phyloP scores from a whole-genome alignment of 2,113 vertebrate species.

The Rhinolophus ferrumequinum region DNA sequence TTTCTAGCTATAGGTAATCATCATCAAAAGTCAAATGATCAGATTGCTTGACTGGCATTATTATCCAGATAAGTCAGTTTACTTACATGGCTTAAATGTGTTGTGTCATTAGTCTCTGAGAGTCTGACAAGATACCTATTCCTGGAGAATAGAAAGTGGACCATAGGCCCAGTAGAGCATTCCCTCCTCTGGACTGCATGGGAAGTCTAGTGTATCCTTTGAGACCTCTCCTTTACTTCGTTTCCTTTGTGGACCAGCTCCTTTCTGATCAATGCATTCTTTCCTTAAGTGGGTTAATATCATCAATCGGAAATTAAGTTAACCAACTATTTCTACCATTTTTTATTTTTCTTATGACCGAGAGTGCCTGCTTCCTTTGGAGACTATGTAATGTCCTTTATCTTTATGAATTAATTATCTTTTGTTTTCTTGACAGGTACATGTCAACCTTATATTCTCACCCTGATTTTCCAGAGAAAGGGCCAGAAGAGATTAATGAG shows the following conservation, averaged over 20 bases:
- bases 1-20: not conserved
- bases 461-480: slow-evolving; percentile 94
- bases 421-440: slow-evolving; percentile 88
- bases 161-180: not conserved
- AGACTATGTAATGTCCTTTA: not conserved
- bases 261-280: not conserved
- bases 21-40: not conserved
- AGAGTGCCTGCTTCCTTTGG: not conserved
- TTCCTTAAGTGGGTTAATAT: not conserved
- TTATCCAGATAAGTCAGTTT: not conserved
- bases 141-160: not conserved
- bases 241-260: not conserved
- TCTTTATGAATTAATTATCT: not conserved
- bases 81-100: not conserved
- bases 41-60: not conserved
- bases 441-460: slow-evolving; percentile 97
- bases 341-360: not conserved
- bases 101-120: not conserved
- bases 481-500: slow-evolving; percentile 94
- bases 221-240: not conserved
- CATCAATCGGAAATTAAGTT: not conserved
- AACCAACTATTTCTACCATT: not conserved
- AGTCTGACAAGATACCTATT: not conserved
- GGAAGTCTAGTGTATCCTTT: not conserved
- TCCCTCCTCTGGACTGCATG: not conserved